phyloP scores from a whole-genome alignment of 2,888 invertebrate genomes.

The Sinhomidia bicolor region DNA sequence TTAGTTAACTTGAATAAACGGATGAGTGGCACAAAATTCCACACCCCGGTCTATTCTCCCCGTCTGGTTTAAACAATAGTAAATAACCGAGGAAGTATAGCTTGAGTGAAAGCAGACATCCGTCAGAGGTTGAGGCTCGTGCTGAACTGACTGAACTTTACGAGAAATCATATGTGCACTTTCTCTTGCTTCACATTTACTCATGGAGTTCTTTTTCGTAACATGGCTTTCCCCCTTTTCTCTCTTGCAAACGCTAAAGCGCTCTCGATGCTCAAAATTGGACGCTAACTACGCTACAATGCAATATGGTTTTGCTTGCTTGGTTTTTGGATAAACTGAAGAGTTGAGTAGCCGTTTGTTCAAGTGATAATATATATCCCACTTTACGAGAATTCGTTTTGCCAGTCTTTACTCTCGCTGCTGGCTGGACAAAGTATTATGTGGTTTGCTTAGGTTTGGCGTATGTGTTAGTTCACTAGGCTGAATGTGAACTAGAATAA shows the following conservation, averaged over 20 bases:
- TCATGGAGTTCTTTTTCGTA: neutral
- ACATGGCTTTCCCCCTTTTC: neutral
- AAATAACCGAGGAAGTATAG: neutral
- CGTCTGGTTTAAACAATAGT: neutral
- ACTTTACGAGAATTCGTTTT: neutral
- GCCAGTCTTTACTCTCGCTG: neutral
- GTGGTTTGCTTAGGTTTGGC: conserved; percentile 13
- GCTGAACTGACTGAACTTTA: conserved; percentile 6
- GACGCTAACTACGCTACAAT: neutral
- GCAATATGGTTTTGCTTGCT: neutral
- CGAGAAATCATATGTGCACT: conserved; percentile 27
- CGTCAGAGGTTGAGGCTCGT: conserved; percentile 27
- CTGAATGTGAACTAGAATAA: neutral
- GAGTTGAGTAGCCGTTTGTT: neutral
- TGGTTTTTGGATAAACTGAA: neutral
- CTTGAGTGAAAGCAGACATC: conserved; percentile 11
- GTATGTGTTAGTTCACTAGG: neutral
- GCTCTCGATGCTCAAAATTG: neutral
- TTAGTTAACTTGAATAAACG: neutral
- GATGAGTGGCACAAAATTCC: neutral
- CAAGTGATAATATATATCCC: conserved; percentile 5
- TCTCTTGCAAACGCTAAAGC: neutral
- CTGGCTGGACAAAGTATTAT: no score
- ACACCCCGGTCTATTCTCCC: neutral
- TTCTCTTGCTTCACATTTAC: neutral